These are phyloP conservation scores for Brachyrhaphis roseni DNA, from an alignment of 2,797 vertebrate species.

Conservation along the genomic window DNA sequence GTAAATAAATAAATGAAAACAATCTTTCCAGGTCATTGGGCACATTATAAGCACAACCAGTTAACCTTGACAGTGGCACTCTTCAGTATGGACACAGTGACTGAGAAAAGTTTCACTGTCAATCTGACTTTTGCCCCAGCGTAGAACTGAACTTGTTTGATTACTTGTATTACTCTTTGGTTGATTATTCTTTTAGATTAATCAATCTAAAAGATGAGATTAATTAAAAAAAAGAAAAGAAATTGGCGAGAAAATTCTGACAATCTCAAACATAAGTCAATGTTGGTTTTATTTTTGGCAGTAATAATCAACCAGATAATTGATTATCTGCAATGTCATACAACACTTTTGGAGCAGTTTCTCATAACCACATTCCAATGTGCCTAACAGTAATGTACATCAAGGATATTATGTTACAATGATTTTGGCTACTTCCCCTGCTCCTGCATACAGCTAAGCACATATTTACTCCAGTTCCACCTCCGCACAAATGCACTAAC, in stretches of 20 bases:
- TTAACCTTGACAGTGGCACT: not conserved
- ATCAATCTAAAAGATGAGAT: too few species aligned
- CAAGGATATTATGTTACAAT: constrained; percentile 46
- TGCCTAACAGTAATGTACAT: constrained; percentile 27
- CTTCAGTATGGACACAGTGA: not conserved
- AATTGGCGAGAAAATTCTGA: not conserved
- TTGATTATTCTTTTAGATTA: too few species aligned
- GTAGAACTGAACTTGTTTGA: too few species aligned
- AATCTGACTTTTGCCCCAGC: too few species aligned
- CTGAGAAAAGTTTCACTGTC: not conserved
- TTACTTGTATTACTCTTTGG: too few species aligned
- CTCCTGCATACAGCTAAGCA: constrained; percentile 38
- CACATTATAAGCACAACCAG: not conserved
- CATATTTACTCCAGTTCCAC: constrained; percentile 51
- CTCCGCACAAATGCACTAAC: constrained; percentile 24
- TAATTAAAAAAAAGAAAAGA: too few species aligned
- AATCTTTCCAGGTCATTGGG: not conserved
- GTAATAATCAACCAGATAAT: not conserved
- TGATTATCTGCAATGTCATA: not conserved
- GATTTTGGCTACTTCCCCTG: constrained; percentile 33
- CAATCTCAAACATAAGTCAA: too few species aligned
- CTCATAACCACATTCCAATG: constrained; percentile 17
- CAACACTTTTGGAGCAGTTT: not conserved
- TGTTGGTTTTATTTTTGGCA: not conserved
- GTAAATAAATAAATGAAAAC: not conserved